A percentile compares a stretch with the other conserved stretches of the same genome.
Evolutionary conservation across 2,888 invertebrate genomes (phyloP).

Genomic region (Drosophila cracens): DNA sequence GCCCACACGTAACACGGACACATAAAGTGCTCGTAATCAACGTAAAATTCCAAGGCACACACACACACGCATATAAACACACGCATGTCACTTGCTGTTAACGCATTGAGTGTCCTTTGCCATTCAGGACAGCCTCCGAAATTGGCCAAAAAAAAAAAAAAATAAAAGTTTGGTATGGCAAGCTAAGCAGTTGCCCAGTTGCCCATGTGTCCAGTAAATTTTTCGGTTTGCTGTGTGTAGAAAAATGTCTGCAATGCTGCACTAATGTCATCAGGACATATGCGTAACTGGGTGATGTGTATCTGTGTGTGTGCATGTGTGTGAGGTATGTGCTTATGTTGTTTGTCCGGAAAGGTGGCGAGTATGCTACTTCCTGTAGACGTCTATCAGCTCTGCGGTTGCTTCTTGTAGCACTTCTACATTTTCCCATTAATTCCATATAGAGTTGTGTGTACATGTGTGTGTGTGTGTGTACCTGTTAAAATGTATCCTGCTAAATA

Average conservation of each 20-base stretch:
- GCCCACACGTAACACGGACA: constrained; percentile 73
- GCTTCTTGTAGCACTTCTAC: constrained; percentile 47
- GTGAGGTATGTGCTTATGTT: constrained; percentile 6
- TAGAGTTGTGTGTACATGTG: constrained; percentile 14
- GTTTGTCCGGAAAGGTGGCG: constrained; percentile 4
- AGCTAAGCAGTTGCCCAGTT: constrained; percentile 14
- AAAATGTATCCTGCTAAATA: constrained; percentile 57
- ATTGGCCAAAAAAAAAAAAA: constrained; percentile 33
- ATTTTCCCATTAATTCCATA: constrained; percentile 60
- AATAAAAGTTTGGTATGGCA: background rate
- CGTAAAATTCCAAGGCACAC: constrained; percentile 71
- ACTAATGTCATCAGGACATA: constrained; percentile 76
- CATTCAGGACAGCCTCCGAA: constrained; percentile 40
- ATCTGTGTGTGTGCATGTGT: constrained; percentile 18
- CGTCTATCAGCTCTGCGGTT: constrained; percentile 39
- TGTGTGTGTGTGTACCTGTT: constrained; percentile 32
- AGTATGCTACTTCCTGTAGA: constrained; percentile 22
- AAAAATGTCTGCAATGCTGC: constrained; percentile 74
- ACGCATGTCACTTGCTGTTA: constrained; percentile 56
- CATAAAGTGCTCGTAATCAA: constrained; percentile 80
- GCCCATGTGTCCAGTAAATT: constrained; percentile 55
- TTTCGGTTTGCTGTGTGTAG: constrained; percentile 49
- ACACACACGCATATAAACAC: constrained; percentile 15
- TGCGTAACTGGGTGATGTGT: constrained; percentile 66
- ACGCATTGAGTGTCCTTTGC: constrained; percentile 62